A percentile compares a stretch with the other conserved stretches of the same genome.
Conservation (phyloP, 2,113 vertebrate species). For the Heterochromis multidens region DNA sequence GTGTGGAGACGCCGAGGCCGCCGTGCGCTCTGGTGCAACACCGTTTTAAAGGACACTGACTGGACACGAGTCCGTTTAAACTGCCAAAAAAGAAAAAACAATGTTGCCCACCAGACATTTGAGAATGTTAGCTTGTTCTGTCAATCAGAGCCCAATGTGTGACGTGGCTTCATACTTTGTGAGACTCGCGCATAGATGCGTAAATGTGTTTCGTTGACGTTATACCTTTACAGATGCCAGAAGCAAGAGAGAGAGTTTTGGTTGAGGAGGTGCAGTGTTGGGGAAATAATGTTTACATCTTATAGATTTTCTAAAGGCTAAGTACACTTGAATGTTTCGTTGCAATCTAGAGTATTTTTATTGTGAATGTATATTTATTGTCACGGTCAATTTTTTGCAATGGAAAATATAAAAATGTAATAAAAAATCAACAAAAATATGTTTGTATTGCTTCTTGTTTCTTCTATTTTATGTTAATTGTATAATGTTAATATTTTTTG, state of each 20-base stretch:
- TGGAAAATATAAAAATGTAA: slow-evolving; percentile 25
- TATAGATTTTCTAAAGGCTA: slow-evolving; percentile 46
- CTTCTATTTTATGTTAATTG: not conserved
- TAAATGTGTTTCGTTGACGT: slow-evolving; percentile 60
- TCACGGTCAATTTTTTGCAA: slow-evolving; percentile 48
- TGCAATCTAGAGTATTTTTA: slow-evolving; percentile 60
- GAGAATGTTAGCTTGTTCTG: slow-evolving; percentile 56
- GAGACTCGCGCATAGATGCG: slow-evolving; percentile 40
- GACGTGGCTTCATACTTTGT: slow-evolving; percentile 60
- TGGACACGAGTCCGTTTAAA: not conserved
- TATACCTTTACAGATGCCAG: slow-evolving; percentile 38
- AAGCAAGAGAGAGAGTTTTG: not conserved
- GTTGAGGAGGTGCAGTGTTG: slow-evolving; percentile 3
- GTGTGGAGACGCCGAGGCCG: not conserved
- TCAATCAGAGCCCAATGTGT: slow-evolving; percentile 48
- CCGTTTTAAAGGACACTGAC: slow-evolving; percentile 26
- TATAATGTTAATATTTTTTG: not conserved
- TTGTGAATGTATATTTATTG: slow-evolving; percentile 77
- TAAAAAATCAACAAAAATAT: slow-evolving; percentile 3
- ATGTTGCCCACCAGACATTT: slow-evolving; percentile 23
- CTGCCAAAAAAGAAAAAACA: not conserved
- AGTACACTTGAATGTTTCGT: slow-evolving; percentile 68
- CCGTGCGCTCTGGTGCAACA: not conserved
- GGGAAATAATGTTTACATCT: slow-evolving; percentile 67
- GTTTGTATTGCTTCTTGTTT: not conserved